Base-by-base conservation (phyloP, 2,113 vertebrate species). In the Istiophorus platypterus region DNA sequence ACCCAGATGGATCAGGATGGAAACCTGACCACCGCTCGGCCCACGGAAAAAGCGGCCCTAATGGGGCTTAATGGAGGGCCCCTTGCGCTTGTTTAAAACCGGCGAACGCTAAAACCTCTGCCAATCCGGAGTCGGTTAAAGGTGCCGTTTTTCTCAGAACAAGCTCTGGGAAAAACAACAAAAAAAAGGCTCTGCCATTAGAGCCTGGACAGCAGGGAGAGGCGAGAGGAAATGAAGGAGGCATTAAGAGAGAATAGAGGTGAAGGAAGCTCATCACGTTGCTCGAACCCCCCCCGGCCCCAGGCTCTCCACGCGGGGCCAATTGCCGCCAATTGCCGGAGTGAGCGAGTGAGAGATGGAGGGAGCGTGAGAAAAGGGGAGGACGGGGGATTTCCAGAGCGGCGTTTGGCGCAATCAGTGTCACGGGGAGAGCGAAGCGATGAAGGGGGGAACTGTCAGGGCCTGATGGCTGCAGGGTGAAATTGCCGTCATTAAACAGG, bases 251-350 rank as follows among this genome's bases (percentile, higher is more conserved):
- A 42, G 47, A 70, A 71, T 79, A 4, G 42, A 76, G 76, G 70
- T n/a, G 72, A 47, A 62, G 77, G 78, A 29, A 77, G 52, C 77
- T 88, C 76, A 77, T 88, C 80, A 65, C 56, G 1, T 10, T 10
- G 29, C 69, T 51, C 1, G 0, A 52, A 37, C 9, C 1, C 1
- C 1, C 1, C 39, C 5, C 2, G 34, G 39, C 66, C 34, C 24
- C 41, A n/a, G 2, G 57, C 63, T 67, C 77, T 39, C 11, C 62
- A 63, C 41, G 37, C 65, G 66, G 86, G 63, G 75, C 70, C 64
- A 83, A 72, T 88, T 24, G 56, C 52, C 26, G 42, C 57, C 71
- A 80, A 82, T 90, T 87, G 76, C 70, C 0, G 20, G 17, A 76
- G 47, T 59, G 56, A 82, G 68, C 62, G 54, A 70, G 73, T 3